A percentile compares a stretch with the other conserved stretches of the same genome.
phyloP scores from a whole-genome alignment of 2,113 vertebrate genomes.

The Hippocampus guttulatus region DNA sequence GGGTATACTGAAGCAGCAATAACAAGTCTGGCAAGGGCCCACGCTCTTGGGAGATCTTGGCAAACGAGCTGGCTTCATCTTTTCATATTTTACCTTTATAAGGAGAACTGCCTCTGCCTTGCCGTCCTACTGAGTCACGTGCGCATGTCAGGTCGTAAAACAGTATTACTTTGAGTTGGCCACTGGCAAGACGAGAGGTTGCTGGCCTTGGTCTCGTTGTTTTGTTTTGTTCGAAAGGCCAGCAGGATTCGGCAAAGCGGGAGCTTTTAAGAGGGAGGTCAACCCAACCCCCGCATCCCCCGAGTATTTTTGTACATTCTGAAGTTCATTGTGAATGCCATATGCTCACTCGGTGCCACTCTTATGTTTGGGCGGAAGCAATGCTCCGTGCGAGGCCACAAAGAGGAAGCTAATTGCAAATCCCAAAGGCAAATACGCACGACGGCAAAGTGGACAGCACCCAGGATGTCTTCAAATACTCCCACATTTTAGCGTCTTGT shows the following conservation, averaged over 20 bases:
- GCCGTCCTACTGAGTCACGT: constrained; percentile 22
- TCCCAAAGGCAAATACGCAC: not conserved
- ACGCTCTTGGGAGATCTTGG: constrained; percentile 33
- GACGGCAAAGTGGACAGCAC: too few species aligned
- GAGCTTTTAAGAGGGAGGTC: constrained; percentile 43
- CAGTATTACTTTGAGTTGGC: constrained; percentile 29
- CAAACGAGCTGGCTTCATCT: constrained; percentile 42
- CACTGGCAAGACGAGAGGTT: constrained; percentile 12
- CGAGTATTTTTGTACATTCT: constrained; percentile 31
- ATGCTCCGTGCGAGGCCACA: constrained; percentile 19
- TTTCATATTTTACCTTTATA: constrained; percentile 75
- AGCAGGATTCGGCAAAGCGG: constrained; percentile 34
- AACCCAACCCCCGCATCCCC: not conserved
- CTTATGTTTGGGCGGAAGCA: constrained; percentile 30
- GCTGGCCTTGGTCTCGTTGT: constrained; percentile 32
- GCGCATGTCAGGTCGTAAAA: constrained; percentile 40
- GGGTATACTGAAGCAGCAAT: not conserved
- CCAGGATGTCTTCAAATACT: too few species aligned
- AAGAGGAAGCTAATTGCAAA: not conserved
- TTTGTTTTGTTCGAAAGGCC: constrained; percentile 37
- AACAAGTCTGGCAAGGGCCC: not conserved
- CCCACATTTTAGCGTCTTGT: too few species aligned
- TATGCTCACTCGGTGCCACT: constrained; percentile 29
- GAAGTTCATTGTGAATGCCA: constrained; percentile 47
- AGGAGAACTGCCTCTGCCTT: constrained; percentile 51